Evolutionary conservation across 2,888 invertebrate species (phyloP), one percentile per base, ranked within the genome.

Genomic region (Polyommatus icarus): DNA sequence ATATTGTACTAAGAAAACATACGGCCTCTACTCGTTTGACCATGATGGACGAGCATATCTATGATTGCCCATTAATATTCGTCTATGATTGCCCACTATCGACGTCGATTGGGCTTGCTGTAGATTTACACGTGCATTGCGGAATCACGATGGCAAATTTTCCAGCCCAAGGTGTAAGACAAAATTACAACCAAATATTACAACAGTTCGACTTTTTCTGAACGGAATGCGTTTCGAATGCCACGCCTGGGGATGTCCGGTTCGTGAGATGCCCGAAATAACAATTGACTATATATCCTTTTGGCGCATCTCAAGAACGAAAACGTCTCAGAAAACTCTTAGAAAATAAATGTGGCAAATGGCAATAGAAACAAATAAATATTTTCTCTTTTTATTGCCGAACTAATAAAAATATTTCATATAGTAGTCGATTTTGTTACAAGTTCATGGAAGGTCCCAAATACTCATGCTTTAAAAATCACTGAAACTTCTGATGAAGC

Each of bases 171-270:
- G 54, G 50, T 50, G 10, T 5, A 54, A 54, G 54, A 18, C 12
- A 15, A 18, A 18, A 54, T 54, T 18, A 54, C 1, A 54, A 54
- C 5, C 18, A 0, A 54, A 54, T 18, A 54, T 54, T 54, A 54
- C 12, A 54, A 54, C 54, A 54, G 18, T 67, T 24, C 4, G 5
- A 24, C 20, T 29, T 24, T 61, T 24, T 61, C 3, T 12, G 10
- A 61, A 24, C 20, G 61, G 61, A 67, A 67, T 67, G 61, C 29
- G 61, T 67, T 67, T 67, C 61, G 24, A 67, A 24, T 67, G 12
- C 61, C 61, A 67, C 61, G 24, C 29, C 61, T 67, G 24, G 10
- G 24, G 61, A 67, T 24, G 61, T 67, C 61, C 61, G 61, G 61
- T 67, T 67, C 29, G 61, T 67, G 29, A 12, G 61, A 67, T 67